Evolutionary conservation across 1,140 invertebrate genomes (phyloP).

Genomic region (Papilio xuthus): DNA sequence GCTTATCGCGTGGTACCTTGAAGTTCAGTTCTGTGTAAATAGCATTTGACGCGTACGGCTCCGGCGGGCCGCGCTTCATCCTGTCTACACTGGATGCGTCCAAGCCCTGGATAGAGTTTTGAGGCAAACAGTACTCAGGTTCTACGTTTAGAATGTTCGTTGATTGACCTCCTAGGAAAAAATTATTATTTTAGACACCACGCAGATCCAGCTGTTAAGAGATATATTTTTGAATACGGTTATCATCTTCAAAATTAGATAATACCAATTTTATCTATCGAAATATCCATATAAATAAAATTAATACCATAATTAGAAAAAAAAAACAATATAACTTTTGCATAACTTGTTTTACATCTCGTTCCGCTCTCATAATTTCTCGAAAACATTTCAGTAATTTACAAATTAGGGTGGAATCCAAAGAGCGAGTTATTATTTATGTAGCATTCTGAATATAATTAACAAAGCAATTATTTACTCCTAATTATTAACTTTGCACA

Average conservation of each 20-base stretch:
- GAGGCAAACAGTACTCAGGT: conserved; percentile 75
- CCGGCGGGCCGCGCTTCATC: conserved; percentile 69
- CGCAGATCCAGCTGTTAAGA: background rate
- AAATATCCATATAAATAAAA: too few relatives aligned
- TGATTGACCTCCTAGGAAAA: conserved; percentile 66
- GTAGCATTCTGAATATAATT: background rate
- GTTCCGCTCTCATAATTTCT: background rate
- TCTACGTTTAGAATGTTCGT: conserved; percentile 73
- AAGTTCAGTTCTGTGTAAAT: conserved; percentile 80
- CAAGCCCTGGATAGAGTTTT: conserved; percentile 76
- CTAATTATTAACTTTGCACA: conserved; percentile 22
- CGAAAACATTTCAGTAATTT: background rate
- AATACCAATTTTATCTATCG: too few relatives aligned
- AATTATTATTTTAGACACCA: background rate
- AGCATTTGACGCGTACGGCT: conserved; percentile 77
- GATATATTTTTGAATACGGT: background rate
- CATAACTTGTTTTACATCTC: background rate
- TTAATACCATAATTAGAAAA: too few relatives aligned
- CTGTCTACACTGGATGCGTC: conserved; percentile 74
- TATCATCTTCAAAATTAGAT: too few relatives aligned
- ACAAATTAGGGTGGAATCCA: background rate
- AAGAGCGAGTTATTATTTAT: background rate
- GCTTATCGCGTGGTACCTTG: conserved; percentile 70
- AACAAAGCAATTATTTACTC: background rate
- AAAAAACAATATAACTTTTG: too few relatives aligned